Evolutionary conservation across 2,888 invertebrate genomes (phyloP), one percentile per base, ranked within the genome.

Genomic region (Neria commutata): DNA sequence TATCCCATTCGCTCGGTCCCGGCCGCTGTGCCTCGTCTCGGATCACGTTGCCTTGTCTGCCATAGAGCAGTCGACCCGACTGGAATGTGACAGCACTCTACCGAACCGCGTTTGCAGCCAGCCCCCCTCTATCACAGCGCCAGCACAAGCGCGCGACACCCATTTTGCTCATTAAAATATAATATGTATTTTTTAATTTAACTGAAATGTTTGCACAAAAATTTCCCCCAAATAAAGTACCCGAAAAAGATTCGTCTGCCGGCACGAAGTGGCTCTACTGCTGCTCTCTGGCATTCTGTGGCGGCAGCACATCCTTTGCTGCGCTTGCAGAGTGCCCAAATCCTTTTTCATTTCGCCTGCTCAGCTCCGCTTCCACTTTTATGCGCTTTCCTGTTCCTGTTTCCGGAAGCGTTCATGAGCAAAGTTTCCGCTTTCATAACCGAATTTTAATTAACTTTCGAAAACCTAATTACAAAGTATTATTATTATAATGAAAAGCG

Each of bases 381-480:
- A 67, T 71, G 68, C 68, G 65, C 66, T 69, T 65, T 76, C 67
- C 65, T 64, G 26, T 48, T 61, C 62, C 69, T 67, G 67, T 67
- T 67, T 70, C 65, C 72, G 71, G 68, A 75, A 77, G 78, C 77
- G 74, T 74, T 76, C 76, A 77, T 72, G 77, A 71, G 71, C n/a
- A 74, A 78, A 74, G 75, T 78, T 79, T 78, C 77, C 76, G 78
- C 78, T 78, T 79, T 79, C 76, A 78, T 78, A 79, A 78, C 78
- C 75, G 77, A 79, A 79, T 80, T 79, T 79, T 79, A 80, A 79
- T 79, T 79, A 79, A 79, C 79, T 79, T 79, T 79, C 76, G 74
- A 77, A 78, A 79, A 79, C 80, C 80, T 79, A 79, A 79, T 79
- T 79, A 80, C 75, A 79, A 79, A 78, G 78, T 75, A 79, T 79